Evolutionary conservation across 2,888 invertebrate species (phyloP), one percentile per base, ranked within the genome.

Genomic region (Macrosoma leucophasiata): DNA sequence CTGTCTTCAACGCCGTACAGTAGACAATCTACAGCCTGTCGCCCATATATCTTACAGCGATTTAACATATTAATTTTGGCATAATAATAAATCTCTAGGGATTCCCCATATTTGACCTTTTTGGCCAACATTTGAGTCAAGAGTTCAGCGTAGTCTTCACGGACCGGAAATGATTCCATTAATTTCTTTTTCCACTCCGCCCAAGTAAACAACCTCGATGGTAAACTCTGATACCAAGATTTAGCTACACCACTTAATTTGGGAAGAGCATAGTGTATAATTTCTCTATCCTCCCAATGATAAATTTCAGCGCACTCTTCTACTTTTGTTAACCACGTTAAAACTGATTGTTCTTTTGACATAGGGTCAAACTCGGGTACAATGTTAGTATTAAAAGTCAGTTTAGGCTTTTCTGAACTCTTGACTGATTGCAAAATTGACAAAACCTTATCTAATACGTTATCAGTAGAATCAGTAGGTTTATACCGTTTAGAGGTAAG

Each of bases 1-100:
- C 45, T 29, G 29, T 50, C 50, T 2, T 48, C 48, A 4, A 50
- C 20, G 0, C 48, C 48, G 13, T 35, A 14, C 4, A 48, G 11
- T 0, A 51, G 10, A 28, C 46, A 48, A 12, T 51, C 50, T 4
- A 51, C 48, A 1, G 51, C 48, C 10, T 29, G 21, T 13, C 29
- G 36, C 0, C 44, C 47, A 2, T 6, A 10, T 12, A 51, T 47
- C 3, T 39, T 21, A 24, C 48, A 50, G 2, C 42, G 19, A 24
- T 48, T 46, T 13, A 48, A 20, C 3, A 46, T 13, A 21, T 43
- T 43, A 2, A 46, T 19, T 32, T 43, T 46, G 0, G 32, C 13
- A 15, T 47, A 50, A 18, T 35, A 48, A 17, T 45, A 47, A 7
- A 21, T 13, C 18, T 49, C 51, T 2, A 44, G 11, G 0, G 47